phyloP scores from a whole-genome alignment of 2,888 invertebrate genomes.

The Tinea trinotella region DNA sequence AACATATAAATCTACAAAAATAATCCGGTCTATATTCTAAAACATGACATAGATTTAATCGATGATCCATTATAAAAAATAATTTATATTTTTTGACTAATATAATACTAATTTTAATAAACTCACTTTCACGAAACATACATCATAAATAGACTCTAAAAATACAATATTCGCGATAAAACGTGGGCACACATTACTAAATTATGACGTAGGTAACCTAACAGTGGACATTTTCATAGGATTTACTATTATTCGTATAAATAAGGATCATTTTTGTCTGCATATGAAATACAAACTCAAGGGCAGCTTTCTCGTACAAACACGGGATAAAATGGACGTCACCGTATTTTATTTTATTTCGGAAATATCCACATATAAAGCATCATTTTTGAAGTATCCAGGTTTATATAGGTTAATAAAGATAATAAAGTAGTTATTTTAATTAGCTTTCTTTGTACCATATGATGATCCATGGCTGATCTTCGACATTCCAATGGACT shows the following conservation, averaged over 20 bases:
- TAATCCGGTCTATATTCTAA: too few species aligned
- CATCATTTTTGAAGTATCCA: too few species aligned
- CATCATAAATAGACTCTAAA: neutral
- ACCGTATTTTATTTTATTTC: too few species aligned
- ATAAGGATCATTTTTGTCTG: too few species aligned
- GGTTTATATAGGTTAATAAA: slow-evolving; percentile 17
- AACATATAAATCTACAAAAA: too few species aligned
- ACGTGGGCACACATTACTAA: neutral
- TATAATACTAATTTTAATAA: slow-evolving; percentile 24
- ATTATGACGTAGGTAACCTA: too few species aligned
- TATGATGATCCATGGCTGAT: slow-evolving; percentile 89
- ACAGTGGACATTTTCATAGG: too few species aligned
- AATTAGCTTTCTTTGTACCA: slow-evolving; percentile 75
- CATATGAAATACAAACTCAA: too few species aligned
- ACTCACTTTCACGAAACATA: slow-evolving; percentile 25
- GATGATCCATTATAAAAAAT: neutral
- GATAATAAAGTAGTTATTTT: slow-evolving; percentile 27
- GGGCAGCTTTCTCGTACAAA: too few species aligned
- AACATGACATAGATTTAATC: neutral
- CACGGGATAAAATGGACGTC: too few species aligned
- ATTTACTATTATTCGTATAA: too few species aligned
- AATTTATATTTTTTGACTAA: slow-evolving; percentile 25
- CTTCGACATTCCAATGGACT: slow-evolving; percentile 87
- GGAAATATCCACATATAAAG: too few species aligned
- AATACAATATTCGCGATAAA: neutral